Evolutionary conservation across 2,888 invertebrate genomes (phyloP), one percentile per base, ranked within the genome.

Genomic region (Macroteleia sp.): DNA sequence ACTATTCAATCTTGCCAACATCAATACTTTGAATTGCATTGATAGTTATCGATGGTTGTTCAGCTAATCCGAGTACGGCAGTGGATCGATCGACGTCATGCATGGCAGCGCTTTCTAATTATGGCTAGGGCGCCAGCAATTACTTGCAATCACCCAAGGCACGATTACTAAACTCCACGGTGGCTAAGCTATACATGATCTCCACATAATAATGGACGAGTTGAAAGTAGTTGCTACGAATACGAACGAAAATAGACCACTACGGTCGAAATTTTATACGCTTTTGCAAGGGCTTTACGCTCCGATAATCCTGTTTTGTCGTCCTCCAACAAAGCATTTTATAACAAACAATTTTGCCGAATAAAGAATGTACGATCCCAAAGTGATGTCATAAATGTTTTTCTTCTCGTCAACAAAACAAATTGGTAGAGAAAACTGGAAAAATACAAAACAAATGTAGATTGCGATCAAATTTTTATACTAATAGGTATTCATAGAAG

Each of bases 71-170:
- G 83, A 85, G 84, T 83, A 81, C 77, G 78, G 57, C 67, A 79
- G 83, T 78, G 83, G 84, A 77, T 86, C 85, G 87, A 87, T 87
- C 85, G 85, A 86, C 86, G 86, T 85, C 85, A 83, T 78, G 83
- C 87, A 84, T 85, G 82, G 83, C 77, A 81, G 83, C 84, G 81
- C 82, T 83, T 83, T 84, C 86, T 87, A 87, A 87, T 87, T 86
- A 86, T 83, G 83, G 85, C 82, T 77, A 81, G 83, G 81, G 66
- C 78, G 64, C 75, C 74, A 62, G 83, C 85, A 86, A 87, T 87
- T 87, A 86, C 80, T 82, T 80, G 79, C 79, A 82, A 86, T 84
- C 83, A 80, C 77, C 81, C 83, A 77, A 79, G 70, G 69, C 69
- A 77, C 75, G 71, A 80, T 80, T 71, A 75, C 75, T 70, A 52